Conservation (phyloP, 2,888 invertebrate species). For the Cyclophora punctaria region DNA sequence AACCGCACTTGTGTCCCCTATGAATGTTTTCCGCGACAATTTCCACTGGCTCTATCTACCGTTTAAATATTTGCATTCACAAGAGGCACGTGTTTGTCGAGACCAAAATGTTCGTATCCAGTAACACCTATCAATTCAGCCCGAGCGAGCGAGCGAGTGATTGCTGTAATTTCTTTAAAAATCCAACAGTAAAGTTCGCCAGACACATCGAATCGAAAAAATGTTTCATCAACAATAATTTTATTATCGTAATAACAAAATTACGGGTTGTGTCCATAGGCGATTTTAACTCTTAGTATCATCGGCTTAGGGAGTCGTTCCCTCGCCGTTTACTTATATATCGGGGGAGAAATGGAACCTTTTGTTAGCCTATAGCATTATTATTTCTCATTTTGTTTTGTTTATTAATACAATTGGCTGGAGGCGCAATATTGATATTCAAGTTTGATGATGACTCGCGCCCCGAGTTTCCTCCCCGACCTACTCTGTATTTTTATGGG, state of each 20-base stretch:
- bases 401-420: constrained; percentile 76
- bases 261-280: constrained; percentile 59
- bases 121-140: constrained; percentile 65
- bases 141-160: constrained; percentile 51
- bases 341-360: constrained; percentile 73
- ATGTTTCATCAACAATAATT: constrained; percentile 75
- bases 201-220: constrained; percentile 71
- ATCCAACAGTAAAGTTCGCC: constrained; percentile 70
- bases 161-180: constrained; percentile 72
- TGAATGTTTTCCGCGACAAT: constrained; percentile 21
- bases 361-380: constrained; percentile 75
- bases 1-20: constrained; percentile 19
- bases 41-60: constrained; percentile 7
- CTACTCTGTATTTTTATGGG: constrained; percentile 62
- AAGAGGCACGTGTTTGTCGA: not conserved
- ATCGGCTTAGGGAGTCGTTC: constrained; percentile 50
- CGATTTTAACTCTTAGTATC: constrained; percentile 60
- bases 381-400: constrained; percentile 76
- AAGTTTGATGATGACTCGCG: constrained; percentile 72
- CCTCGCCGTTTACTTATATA: constrained; percentile 49
- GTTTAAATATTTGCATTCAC: not conserved
- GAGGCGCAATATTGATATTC: constrained; percentile 76
- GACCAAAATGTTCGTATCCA: constrained; percentile 23
- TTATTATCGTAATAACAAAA: constrained; percentile 75
- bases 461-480: constrained; percentile 56